Base-by-base conservation (phyloP, 2,113 vertebrate genomes). In the Lethenteron camtschaticum region DNA sequence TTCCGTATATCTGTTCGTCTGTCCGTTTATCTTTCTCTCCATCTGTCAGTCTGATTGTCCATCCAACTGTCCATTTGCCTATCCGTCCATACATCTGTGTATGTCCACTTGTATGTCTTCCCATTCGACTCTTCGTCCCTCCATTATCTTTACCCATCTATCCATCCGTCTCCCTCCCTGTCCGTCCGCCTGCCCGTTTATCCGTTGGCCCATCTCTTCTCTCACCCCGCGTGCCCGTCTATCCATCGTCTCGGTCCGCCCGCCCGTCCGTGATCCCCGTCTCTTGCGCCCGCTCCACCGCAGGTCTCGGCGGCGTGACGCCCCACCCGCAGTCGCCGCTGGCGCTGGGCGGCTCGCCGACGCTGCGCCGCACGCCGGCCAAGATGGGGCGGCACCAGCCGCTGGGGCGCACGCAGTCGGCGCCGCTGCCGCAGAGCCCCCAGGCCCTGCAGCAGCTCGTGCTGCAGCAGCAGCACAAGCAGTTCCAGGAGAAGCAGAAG, bases 381-480 rank as follows among this genome's bases (percentile, higher is more conserved):
- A 95, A 96, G 78, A 83, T 96, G 71, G 85, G 88, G 73, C 86
- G 87, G 78, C 91, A 96, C 79, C 92, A 89, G 74, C 92, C 92
- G 0, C 78, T 97, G 71, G 91, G 92, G 24, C 85, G 92, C 72
- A 97, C 92, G 1, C 92, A 97, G 83, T 96, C 91, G 1, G 91
- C 92, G 11, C 92, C 92, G 1, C 83, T 95, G 78, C 92, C 92
- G 24, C 90, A 97, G 83, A 95, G 82, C 68, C 79, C 87, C 6
- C 92, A 92, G 78, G 92, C 90, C 68, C 81, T 96, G 75, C 90
- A 97, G 82, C 92, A 96, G 79, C 82, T 96, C 76, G 91, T 97
- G 70, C 85, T 97, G 75, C 92, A 97, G 80, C 92, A 97, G 80
- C 92, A 96, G 77, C 92, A 97, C 81, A 90, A 97, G 82, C 92